Conservation (phyloP, 2,888 invertebrate genomes). For the Sarcophaga carnaria region DNA sequence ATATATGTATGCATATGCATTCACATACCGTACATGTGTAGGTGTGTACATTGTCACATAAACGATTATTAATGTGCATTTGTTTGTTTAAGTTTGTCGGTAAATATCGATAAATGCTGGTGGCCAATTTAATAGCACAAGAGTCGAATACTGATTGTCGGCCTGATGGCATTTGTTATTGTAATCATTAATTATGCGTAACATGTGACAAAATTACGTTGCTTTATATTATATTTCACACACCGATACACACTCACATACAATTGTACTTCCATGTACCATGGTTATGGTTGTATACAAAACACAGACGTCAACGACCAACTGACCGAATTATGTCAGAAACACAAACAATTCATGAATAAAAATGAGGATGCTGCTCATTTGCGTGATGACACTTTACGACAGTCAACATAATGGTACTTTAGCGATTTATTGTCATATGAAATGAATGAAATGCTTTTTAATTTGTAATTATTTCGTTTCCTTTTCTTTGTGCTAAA, state of each 20-base stretch:
- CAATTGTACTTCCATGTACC: background rate
- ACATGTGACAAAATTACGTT: constrained; percentile 66
- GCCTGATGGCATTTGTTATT: constrained; percentile 29
- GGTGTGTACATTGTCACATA: too few species aligned
- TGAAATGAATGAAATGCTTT: constrained; percentile 41
- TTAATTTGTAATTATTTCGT: constrained; percentile 16
- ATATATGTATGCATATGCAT: too few species aligned
- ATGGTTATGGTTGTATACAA: too few species aligned
- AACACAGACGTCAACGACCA: constrained; percentile 66
- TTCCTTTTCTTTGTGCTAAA: constrained; percentile 3
- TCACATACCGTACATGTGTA: too few species aligned
- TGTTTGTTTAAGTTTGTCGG: constrained; percentile 50
- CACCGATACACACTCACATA: background rate
- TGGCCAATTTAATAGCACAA: constrained; percentile 36
- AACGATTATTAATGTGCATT: too few species aligned
- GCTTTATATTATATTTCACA: constrained; percentile 14
- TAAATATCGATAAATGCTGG: constrained; percentile 37
- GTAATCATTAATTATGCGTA: constrained; percentile 70
- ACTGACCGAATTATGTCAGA: constrained; percentile 73
- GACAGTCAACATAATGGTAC: constrained; percentile 53
- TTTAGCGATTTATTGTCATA: constrained; percentile 39
- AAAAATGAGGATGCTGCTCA: constrained; percentile 56
- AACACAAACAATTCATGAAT: constrained; percentile 70
- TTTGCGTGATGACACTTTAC: constrained; percentile 59
- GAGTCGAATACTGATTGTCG: constrained; percentile 16